Conservation (phyloP, 2,797 vertebrate species). For the Poecilia gillii region DNA sequence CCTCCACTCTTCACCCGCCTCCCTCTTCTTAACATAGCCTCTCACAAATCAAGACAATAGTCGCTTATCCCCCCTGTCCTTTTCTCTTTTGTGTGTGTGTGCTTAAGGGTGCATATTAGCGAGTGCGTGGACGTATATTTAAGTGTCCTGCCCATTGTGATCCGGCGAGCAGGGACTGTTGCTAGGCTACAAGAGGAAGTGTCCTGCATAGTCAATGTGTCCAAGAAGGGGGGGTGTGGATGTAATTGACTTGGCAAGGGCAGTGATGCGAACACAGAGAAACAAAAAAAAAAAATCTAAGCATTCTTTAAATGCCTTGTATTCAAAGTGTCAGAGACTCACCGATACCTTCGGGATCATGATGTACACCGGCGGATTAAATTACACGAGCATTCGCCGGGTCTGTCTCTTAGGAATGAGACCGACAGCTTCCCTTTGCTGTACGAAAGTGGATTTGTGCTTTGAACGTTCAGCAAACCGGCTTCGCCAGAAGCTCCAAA, state of each 20-base stretch:
- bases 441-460: not conserved
- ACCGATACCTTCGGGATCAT: not conserved
- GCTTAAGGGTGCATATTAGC: not conserved
- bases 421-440: slow-evolving; percentile 33
- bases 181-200: slow-evolving; percentile 80
- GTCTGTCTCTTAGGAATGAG: not conserved
- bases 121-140: slow-evolving; percentile 24
- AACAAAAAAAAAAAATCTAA: slow-evolving; percentile 19
- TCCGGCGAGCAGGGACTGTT: slow-evolving; percentile 66
- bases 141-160: slow-evolving; percentile 58
- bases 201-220: slow-evolving; percentile 77
- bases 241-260: slow-evolving; percentile 66
- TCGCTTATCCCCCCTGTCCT: slow-evolving; percentile 21
- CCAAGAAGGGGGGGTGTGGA: slow-evolving; percentile 13
- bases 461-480: not conserved
- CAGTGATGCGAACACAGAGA: slow-evolving; percentile 43
- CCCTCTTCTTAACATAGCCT: slow-evolving; percentile 14
- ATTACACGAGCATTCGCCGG: not conserved
- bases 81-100: not conserved
- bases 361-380: not conserved
- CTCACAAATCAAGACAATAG: slow-evolving; percentile 37
- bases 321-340: not conserved
- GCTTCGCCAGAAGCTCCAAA: not conserved
- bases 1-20: not conserved
- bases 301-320: not conserved